Base-by-base conservation (phyloP, 2,888 invertebrate species). In the Zaprionus bogoriensis region DNA sequence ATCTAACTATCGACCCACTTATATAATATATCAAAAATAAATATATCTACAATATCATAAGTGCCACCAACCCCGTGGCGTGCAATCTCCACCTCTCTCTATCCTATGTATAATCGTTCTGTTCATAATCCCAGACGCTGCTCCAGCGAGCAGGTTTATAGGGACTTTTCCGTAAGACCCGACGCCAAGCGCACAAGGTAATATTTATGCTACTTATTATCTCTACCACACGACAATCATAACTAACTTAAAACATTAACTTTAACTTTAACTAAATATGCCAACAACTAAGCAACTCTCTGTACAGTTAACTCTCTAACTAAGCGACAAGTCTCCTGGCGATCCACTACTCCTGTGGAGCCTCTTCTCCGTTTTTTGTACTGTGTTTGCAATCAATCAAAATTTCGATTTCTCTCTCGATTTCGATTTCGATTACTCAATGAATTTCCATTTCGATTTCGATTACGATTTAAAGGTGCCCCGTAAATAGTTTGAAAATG, bases 141-240 rank as follows among this genome's bases (percentile, higher is more conserved):
- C 39, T 47, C 32, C 38, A 22, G 19, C 10, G 30, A 38, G 63
- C 57, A 67, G 50, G 22, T 51, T 20, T 32, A 60, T 70, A 66
- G 76, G 74, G 65, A 45, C 32, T 44, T 44, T 66, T 52, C 42
- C 50, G 32, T 55, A 54, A 58, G 51, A 58, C 54, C 59, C 45
- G 65, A 66, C 51, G 67, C 52, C 61, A 65, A 44, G 57, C 54
- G 65, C 65, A 67, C 67, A 80, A 80, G 80, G 80, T 80, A 80
- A 80, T 80, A 82, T 80, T 81, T 70, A 73, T 73, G 66, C 53
- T 51, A 70, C 39, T 70, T 62, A 64, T 17, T 60, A 68, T 65
- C n/a, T n/a, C n/a, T n/a, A 71, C 47, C 9, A 44, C 38, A 53
- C 32, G 44, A 25, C 32, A 54, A 39, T 27, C 42, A 59, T 41